phyloP scores from a whole-genome alignment of 2,797 vertebrate genomes.

The Mallotus villosus region DNA sequence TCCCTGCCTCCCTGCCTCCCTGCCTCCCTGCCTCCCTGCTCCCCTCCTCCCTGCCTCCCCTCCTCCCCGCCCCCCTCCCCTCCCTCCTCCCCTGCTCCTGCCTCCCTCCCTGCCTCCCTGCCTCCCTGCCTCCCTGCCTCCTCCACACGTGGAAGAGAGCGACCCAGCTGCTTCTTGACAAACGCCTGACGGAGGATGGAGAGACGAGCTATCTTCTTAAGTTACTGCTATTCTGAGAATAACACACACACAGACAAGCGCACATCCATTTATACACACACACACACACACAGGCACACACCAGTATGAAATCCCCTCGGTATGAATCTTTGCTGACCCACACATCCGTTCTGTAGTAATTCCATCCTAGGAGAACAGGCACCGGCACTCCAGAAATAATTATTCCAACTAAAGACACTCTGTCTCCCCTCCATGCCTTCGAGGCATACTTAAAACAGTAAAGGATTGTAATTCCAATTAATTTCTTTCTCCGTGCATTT shows the following conservation, averaged over 20 bases:
- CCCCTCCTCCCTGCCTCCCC: no score
- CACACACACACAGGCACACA: constrained; percentile 3
- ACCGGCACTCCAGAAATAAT: not conserved
- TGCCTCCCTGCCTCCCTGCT: no score
- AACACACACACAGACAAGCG: constrained; percentile 1
- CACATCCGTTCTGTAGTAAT: not conserved
- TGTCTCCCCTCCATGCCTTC: constrained; percentile 8
- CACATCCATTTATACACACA: constrained; percentile 1
- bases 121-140: no score
- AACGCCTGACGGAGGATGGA: not conserved
- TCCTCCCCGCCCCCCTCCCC: no score
- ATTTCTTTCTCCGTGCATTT: constrained; percentile 48
- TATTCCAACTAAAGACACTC: not conserved
- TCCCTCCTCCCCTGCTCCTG: no score
- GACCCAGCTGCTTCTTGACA: not conserved
- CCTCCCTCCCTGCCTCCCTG: no score
- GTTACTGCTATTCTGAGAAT: no score
- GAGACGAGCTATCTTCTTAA: not conserved
- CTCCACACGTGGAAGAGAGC: no score
- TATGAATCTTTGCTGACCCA: not conserved
- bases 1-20: no score
- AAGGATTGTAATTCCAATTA: constrained; percentile 50
- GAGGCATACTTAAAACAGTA: constrained; percentile 34
- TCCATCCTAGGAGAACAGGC: not conserved
- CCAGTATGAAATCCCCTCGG: not conserved